Evolutionary conservation across 2,888 invertebrate genomes (phyloP), one percentile per base, ranked within the genome.

Genomic region (Pandemis heparana): DNA sequence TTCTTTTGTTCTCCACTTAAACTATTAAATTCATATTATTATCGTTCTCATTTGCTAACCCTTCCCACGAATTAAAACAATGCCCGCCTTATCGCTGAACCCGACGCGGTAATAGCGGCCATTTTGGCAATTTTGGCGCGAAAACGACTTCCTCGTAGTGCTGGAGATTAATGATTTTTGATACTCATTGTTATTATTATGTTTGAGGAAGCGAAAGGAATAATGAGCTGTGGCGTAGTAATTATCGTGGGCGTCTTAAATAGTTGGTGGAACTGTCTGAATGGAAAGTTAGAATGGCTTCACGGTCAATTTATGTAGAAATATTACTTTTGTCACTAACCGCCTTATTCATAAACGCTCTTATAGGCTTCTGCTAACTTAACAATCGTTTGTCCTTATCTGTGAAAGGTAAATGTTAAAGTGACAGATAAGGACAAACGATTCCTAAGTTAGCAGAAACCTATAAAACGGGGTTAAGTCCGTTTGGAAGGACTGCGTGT

Each of bases 81-180:
- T 32, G 8, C 48, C 32, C 38, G 38, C 32, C 38, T 68, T 62
- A 70, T 78, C 77, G 75, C 76, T 72, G 67, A 67, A 74, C 75
- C 76, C 77, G 75, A 74, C 76, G 76, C 69, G 62, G 69, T 77
- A 83, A 85, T 80, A 78, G 79, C 77, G 62, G 79, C 79, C 81
- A 73, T 73, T 69, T 68, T 68, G 67, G 56, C 68, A 67, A 81
- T 84, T 85, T 83, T 78, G 79, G 80, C 78, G 79, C 74, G 74
- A 77, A 84, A 86, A 84, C 80, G 80, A 79, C 79, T 81, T 81
- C 80, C 80, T 81, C 78, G 77, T 76, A 77, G 77, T 78, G 39
- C 59, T n/a, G 46, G 64, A 69, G 73, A 73, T 73, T 68, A 68
- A 73, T 73, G 73, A 69, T 69, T 73, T 72, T 69, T 64, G 68